Base-by-base conservation (phyloP, 2,113 vertebrate genomes). In the Stegastes partitus region DNA sequence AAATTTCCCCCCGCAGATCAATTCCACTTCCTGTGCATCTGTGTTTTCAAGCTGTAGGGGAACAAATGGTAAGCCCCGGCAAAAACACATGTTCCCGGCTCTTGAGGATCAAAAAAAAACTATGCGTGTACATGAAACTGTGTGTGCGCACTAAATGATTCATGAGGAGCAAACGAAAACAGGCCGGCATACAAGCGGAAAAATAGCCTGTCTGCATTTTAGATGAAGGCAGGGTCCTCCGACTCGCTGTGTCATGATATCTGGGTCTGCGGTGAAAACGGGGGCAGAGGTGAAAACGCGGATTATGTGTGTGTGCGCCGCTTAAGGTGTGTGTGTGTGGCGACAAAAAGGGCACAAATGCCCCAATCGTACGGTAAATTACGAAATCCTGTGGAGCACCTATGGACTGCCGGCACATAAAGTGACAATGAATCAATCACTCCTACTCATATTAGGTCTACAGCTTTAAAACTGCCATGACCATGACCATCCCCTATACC, bases 191-290 rank as follows among this genome's bases (percentile, higher is more conserved):
- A 90, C 87, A 89, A 87, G 90, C 61, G 42, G 79, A 83, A 90
- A 88, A 86, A 84, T 83, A 82, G 80, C 64, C 75, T 9, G 89
- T 90, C 81, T 92, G 91, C 89, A 92, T 93, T 92, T 92, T 86
- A 79, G 70, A 92, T 93, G 86, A 90, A 85, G 82, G 68, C 26
- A 0, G 50, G 72, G 59, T 80, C 77, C 23, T 74, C 77, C 25
- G 81, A 85, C 74, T 73, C 22, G 74, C 86, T 77, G 85, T 68
- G 83, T 90, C 90, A 89, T 90, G 86, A 91, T 89, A 91, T 77
- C 67, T 39, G 75, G 16, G 79, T 81, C 75, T 71, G 58, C 0
- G 54, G 56, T 74, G 78, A 42, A 71, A 49, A n/a, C n/a, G 34
- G 47, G 62, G 51, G 39, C 62, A 59, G 42, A 74, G 74, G 54